A percentile compares a stretch with the other conserved stretches of the same genome.
These are phyloP conservation scores for Leptinotarsa lineolata DNA, from an alignment of 1,140 invertebrate genomes.

Conservation along the genomic window DNA sequence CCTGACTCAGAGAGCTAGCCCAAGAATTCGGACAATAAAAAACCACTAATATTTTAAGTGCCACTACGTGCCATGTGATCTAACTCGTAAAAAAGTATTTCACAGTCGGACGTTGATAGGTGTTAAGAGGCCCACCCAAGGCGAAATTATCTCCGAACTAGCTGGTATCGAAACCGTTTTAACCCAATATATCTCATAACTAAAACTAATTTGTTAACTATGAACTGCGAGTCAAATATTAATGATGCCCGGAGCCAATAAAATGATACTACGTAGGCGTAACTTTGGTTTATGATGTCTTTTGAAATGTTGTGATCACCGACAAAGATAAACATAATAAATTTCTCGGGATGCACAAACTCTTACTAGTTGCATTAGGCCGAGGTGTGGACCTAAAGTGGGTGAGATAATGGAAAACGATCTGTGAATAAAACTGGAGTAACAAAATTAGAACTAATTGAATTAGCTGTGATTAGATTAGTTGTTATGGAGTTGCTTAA, in stretches of 20 bases:
- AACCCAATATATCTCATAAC: constrained; percentile 22
- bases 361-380: neutral
- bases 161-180: neutral
- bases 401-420: neutral
- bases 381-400: neutral
- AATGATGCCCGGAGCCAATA: constrained; percentile 20
- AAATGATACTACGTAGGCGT: constrained; percentile 23
- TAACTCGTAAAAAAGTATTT: neutral
- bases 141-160: constrained; percentile 1
- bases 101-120: constrained; percentile 15
- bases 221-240: constrained; percentile 11
- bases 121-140: constrained; percentile 25
- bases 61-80: neutral
- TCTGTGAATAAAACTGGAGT: too few species aligned
- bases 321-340: constrained; percentile 27
- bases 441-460: too few species aligned
- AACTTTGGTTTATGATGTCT: constrained; percentile 27
- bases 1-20: neutral
- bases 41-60: constrained; percentile 2
- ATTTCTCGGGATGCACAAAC: constrained; percentile 6
- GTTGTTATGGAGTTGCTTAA: too few species aligned
- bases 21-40: constrained; percentile 9
- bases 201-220: constrained; percentile 22
- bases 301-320: constrained; percentile 28
- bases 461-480: too few species aligned